Conservation (phyloP, 2,797 vertebrate genomes). For the Sus cebifrons region DNA sequence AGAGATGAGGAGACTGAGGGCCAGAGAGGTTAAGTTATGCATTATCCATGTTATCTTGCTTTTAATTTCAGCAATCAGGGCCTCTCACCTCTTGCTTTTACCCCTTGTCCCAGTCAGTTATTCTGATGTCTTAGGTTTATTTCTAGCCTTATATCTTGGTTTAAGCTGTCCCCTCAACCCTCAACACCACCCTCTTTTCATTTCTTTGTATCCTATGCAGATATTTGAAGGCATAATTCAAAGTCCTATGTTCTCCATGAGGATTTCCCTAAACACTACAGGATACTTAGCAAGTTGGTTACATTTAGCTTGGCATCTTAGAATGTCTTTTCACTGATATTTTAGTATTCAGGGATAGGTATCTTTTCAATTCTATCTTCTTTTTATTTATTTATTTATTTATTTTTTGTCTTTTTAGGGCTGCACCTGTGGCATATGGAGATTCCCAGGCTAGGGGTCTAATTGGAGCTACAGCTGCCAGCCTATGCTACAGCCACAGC, state of each 20-base stretch:
- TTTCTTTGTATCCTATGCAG: background rate
- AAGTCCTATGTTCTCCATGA: constrained; percentile 4
- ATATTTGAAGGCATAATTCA: constrained; percentile 19
- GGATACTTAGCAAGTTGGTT: background rate
- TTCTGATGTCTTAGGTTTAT: background rate
- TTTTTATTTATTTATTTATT: too few species aligned
- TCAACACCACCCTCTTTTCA: background rate
- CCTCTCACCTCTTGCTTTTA: background rate
- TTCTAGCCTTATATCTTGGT: background rate
- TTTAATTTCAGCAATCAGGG: constrained; percentile 17
- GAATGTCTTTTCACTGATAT: background rate
- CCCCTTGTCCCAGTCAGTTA: background rate
- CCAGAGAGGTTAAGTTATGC: background rate
- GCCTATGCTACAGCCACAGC: too few species aligned
- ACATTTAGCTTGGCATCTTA: background rate
- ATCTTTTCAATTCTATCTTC: background rate
- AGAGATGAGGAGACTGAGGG: background rate
- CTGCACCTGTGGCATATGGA: too few species aligned
- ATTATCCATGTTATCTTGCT: background rate
- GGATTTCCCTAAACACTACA: background rate
- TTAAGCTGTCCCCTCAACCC: background rate
- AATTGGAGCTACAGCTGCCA: too few species aligned
- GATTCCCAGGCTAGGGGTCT: too few species aligned
- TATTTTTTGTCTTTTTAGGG: too few species aligned
- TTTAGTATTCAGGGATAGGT: background rate